Percentiles rank a stretch among this genome's conserved stretches.
Conservation (phyloP, 2,113 vertebrate species). For the Pelusios castaneus region DNA sequence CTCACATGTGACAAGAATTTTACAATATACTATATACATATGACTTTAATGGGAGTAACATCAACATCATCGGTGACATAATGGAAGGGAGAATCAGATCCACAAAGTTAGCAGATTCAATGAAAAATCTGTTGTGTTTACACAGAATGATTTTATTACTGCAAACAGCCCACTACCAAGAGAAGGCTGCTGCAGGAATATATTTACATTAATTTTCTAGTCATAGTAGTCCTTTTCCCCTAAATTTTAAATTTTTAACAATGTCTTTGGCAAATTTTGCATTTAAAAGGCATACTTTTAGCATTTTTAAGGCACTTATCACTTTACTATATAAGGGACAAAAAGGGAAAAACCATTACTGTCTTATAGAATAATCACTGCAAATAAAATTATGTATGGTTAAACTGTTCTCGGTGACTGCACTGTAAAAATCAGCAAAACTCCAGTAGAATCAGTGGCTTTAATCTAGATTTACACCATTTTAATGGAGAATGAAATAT, state of each 20-base stretch:
- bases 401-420: not conserved
- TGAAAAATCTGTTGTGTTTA: not conserved
- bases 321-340: not conserved
- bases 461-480: not conserved
- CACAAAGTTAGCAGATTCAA: not conserved
- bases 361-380: not conserved
- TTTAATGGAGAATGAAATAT: not conserved
- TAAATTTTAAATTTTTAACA: not conserved
- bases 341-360: not conserved
- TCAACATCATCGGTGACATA: not conserved
- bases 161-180: not conserved
- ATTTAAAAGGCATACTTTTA: not conserved
- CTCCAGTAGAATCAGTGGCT: not conserved
- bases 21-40: not conserved
- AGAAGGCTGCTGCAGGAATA: not conserved
- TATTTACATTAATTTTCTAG: not conserved
- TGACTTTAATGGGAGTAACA: not conserved
- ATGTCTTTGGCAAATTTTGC: not conserved
- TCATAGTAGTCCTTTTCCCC: not conserved
- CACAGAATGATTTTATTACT: not conserved
- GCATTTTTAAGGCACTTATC: not conserved
- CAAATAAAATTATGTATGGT: not conserved
- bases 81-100: not conserved
- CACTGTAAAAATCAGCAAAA: not conserved
- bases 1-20: not conserved